Conservation (phyloP, 2,888 invertebrate genomes). For the Pasiphila rectangulata region DNA sequence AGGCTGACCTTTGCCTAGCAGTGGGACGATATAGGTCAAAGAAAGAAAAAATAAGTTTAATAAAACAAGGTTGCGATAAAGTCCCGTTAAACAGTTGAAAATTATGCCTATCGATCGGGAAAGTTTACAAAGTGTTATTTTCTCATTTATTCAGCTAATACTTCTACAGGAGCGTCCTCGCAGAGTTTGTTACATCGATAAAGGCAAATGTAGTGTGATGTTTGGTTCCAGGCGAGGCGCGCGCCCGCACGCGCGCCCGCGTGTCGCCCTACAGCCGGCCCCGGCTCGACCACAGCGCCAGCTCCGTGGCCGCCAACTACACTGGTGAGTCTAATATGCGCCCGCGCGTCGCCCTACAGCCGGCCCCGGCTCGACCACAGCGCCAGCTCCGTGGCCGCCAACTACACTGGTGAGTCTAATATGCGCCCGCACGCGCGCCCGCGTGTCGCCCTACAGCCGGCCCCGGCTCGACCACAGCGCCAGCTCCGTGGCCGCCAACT, state of each 20-base stretch:
- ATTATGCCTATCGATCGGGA: no score
- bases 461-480: slow-evolving; percentile 48
- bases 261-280: slow-evolving; percentile 66
- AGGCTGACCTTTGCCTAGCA: no score
- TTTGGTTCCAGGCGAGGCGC: slow-evolving; percentile 42
- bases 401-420: slow-evolving; percentile 60
- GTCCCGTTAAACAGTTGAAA: no score
- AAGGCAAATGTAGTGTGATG: slow-evolving; percentile 30
- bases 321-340: slow-evolving; percentile 65
- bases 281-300: slow-evolving; percentile 50
- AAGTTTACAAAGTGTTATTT: no score
- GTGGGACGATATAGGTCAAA: no score
- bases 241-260: slow-evolving; percentile 65
- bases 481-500: slow-evolving; percentile 63
- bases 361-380: slow-evolving; percentile 45
- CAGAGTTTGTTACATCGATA: slow-evolving; percentile 15
- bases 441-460: slow-evolving; percentile 69
- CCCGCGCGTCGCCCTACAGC: slow-evolving; percentile 73
- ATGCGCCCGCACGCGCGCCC: slow-evolving; percentile 52
- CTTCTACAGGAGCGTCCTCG: no score
- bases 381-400: slow-evolving; percentile 58
- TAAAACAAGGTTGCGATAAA: no score
- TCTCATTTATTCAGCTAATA: no score
- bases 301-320: slow-evolving; percentile 65
- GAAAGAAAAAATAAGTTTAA: no score